These are phyloP conservation scores for Thumatha senex DNA, from an alignment of 2,888 invertebrate genomes.

Conservation along the genomic window DNA sequence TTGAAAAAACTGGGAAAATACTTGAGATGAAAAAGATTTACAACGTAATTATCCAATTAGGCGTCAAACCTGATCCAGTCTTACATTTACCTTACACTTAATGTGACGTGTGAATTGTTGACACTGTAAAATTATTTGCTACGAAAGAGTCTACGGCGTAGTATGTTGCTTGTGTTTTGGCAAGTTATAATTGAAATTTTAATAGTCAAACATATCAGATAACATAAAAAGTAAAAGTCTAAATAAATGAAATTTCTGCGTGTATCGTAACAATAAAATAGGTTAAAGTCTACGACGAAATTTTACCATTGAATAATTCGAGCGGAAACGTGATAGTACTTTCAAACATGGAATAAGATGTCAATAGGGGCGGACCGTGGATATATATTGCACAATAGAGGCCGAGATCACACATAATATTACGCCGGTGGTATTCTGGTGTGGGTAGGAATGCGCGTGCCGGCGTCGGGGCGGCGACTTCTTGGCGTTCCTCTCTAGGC, in stretches of 20 bases:
- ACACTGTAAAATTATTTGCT: background rate
- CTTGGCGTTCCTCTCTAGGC: constrained; percentile 56
- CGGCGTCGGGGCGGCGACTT: constrained; percentile 60
- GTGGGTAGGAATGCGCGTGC: constrained; percentile 76
- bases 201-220: too few relatives aligned
- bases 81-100: too few relatives aligned
- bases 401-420: constrained; percentile 78
- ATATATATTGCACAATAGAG: constrained; percentile 68
- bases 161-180: constrained; percentile 1
- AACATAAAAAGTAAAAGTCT: too few relatives aligned
- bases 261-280: constrained; percentile 16
- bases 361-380: constrained; percentile 55
- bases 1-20: too few relatives aligned
- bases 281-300: constrained; percentile 32
- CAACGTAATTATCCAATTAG: too few relatives aligned
- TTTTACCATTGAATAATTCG: constrained; percentile 42
- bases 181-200: too few relatives aligned
- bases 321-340: constrained; percentile 60
- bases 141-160: constrained; percentile 4
- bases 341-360: constrained; percentile 59
- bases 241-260: too few relatives aligned
- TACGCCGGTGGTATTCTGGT: constrained; percentile 76
- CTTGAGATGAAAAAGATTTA: too few relatives aligned
- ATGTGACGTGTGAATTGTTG: too few relatives aligned
- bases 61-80: too few relatives aligned